phyloP scores from a whole-genome alignment of 2,888 invertebrate species.

The Caenorhabditis sp. region DNA sequence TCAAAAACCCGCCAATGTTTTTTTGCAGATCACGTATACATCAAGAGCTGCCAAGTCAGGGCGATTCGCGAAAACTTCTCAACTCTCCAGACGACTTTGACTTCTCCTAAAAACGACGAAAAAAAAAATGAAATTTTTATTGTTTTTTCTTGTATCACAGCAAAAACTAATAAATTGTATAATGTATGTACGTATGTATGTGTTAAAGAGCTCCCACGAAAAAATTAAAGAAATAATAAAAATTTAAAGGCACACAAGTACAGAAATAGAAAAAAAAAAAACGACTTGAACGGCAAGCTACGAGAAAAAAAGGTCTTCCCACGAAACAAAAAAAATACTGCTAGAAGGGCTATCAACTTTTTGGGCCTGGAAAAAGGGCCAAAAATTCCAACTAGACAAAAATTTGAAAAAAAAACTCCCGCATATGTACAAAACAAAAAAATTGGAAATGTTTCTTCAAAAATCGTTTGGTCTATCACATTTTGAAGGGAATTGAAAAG shows the following conservation, averaged over 20 bases:
- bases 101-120: neutral
- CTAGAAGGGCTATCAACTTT: neutral
- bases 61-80: neutral
- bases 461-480: constrained; percentile 15
- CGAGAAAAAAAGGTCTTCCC: neutral
- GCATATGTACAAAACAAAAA: constrained; percentile 32
- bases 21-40: neutral
- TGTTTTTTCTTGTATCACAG: too few species aligned
- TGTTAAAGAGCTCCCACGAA: neutral
- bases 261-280: neutral
- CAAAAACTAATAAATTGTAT: neutral
- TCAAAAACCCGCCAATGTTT: too few species aligned
- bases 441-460: neutral
- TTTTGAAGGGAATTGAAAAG: constrained; percentile 9
- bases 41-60: neutral
- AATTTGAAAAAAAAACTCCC: constrained; percentile 11
- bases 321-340: neutral
- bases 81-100: neutral
- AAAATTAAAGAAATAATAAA: neutral
- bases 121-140: too few species aligned
- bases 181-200: neutral
- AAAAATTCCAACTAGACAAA: constrained; percentile 1
- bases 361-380: too few species aligned
- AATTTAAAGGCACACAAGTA: neutral
- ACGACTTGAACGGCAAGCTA: neutral